Evolutionary conservation across 2,888 invertebrate species (phyloP).

Genomic region (Ommatoiulus sabulosus): DNA sequence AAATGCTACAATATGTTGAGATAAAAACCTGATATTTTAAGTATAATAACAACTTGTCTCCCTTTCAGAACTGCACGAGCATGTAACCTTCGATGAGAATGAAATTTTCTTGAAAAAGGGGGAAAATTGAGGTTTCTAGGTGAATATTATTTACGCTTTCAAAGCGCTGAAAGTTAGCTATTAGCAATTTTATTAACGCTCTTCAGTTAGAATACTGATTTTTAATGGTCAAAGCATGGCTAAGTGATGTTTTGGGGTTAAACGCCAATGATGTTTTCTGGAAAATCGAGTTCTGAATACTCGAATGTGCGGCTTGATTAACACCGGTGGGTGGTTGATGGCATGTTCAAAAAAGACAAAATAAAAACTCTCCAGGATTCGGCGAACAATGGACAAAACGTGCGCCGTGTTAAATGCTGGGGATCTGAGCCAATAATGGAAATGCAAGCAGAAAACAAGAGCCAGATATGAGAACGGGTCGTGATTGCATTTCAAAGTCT

Average conservation of each 20-base stretch:
- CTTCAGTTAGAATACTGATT: neutral
- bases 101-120: neutral
- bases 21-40: neutral
- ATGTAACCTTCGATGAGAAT: neutral
- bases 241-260: neutral
- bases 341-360: conserved; percentile 12
- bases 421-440: conserved; percentile 27
- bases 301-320: neutral
- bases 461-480: conserved; percentile 14
- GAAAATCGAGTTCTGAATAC: neutral
- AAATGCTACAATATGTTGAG: too few species aligned
- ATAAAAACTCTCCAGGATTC: conserved; percentile 8
- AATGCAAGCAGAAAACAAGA: neutral
- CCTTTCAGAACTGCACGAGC: neutral
- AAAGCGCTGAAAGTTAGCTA: neutral
- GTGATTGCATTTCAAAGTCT: conserved; percentile 30
- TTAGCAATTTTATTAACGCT: conserved; percentile 28
- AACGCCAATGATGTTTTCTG: neutral
- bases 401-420: conserved; percentile 17
- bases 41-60: neutral
- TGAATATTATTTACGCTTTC: conserved; percentile 31
- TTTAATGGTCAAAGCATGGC: neutral
- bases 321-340: conserved; percentile 31
- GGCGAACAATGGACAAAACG: neutral
- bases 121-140: conserved; percentile 32